Percentiles rank a stretch among this genome's conserved stretches.
Evolutionary conservation across 2,888 invertebrate species (phyloP).

Genomic region (Sminthurides aquaticus): DNA sequence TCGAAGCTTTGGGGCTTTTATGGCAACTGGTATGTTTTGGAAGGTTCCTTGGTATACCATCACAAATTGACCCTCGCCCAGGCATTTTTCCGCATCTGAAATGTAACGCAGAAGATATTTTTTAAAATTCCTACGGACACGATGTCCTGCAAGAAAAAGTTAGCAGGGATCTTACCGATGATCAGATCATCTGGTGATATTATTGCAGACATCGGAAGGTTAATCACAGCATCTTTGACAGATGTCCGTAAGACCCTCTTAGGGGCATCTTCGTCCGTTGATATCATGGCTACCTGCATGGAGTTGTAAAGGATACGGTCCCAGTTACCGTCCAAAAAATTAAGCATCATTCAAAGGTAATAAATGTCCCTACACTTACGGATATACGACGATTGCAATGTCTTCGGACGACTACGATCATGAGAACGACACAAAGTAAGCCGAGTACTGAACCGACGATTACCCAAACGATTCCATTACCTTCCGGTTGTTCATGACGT

Average conservation of each 20-base stretch:
- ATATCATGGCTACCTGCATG: no score
- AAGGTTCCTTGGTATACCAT: background rate
- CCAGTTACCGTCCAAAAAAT: no score
- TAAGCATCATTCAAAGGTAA: no score
- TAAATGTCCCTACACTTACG: no score
- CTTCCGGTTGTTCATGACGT: no score
- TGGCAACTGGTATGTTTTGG: background rate
- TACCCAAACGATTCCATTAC: background rate
- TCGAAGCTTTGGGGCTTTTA: background rate
- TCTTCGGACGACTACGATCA: background rate
- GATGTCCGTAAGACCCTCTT: background rate
- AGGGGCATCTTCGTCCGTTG: background rate
- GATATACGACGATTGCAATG: no score
- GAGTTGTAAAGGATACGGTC: no score
- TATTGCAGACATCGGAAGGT: background rate
- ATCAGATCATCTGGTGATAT: background rate
- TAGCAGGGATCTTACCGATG: background rate
- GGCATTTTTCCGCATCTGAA: background rate
- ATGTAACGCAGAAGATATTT: background rate
- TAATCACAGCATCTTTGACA: background rate
- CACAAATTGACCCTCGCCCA: background rate
- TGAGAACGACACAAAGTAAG: background rate
- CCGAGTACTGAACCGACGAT: background rate
- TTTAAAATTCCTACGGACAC: background rate
- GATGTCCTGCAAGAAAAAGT: background rate